Evolutionary conservation across 2,888 invertebrate species (phyloP).

Genomic region (Hedya salicella): DNA sequence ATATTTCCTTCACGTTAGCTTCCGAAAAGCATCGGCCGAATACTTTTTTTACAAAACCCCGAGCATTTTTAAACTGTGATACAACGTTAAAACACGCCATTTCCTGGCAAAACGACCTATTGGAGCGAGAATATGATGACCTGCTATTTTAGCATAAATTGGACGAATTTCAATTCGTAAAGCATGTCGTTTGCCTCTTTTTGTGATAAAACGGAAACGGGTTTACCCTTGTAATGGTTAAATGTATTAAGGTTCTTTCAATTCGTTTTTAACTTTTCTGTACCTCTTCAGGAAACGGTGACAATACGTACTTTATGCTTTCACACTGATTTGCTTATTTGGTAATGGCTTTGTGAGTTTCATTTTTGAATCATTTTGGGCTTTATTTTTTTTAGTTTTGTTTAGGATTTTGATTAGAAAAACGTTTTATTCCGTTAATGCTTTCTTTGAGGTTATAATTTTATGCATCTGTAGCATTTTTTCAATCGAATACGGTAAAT

Average conservation of each 20-base stretch:
- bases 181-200: constrained; percentile 1
- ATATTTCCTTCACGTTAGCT: no score
- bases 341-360: background rate
- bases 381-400: no score
- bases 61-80: background rate
- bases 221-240: constrained; percentile 24
- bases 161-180: background rate
- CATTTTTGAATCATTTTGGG: no score
- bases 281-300: constrained; percentile 16
- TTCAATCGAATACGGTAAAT: no score
- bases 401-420: no score
- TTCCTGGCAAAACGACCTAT: constrained; percentile 25
- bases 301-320: constrained; percentile 13
- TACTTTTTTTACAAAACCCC: background rate
- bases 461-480: no score
- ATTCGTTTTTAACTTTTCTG: constrained; percentile 14
- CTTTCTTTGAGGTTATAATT: no score
- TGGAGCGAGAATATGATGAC: constrained; percentile 15
- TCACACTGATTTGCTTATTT: constrained; percentile 8
- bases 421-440: no score
- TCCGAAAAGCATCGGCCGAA: background rate
- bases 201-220: background rate
- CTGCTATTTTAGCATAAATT: background rate
- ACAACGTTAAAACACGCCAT: constrained; percentile 1
- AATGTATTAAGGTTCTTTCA: constrained; percentile 38